A percentile compares a stretch with the other conserved stretches of the same genome.
Conservation (phyloP, 92 coral and sea anemone genomes). For the Chrysogorgia sp. region DNA sequence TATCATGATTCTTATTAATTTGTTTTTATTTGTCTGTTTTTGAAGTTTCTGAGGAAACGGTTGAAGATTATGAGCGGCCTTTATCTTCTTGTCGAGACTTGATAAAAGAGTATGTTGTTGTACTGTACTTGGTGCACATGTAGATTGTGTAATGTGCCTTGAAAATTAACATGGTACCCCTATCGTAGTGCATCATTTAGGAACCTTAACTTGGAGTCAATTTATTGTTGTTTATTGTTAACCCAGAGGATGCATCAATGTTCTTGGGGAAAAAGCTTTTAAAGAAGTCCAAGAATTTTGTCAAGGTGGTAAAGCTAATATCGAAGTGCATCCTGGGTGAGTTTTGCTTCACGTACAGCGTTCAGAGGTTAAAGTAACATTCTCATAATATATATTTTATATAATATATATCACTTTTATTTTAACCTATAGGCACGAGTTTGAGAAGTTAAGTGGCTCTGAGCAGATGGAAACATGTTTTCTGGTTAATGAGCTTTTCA, state of each 20-base stretch:
- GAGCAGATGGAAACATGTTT: constrained; percentile 88
- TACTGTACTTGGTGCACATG: background rate
- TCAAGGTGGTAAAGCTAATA: constrained; percentile 47
- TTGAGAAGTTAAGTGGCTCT: constrained; percentile 81
- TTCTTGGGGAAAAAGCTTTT: constrained; percentile 81
- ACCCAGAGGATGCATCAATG: constrained; percentile 76
- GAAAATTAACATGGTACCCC: too few relatives aligned
- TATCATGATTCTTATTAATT: too few relatives aligned
- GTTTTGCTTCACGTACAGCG: background rate
- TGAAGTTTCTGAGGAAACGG: constrained; percentile 63
- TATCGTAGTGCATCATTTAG: too few relatives aligned
- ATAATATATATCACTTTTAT: background rate
- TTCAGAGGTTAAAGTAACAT: background rate
- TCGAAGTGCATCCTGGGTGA: constrained; percentile 35
- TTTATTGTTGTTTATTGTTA: background rate
- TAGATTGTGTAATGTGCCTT: background rate
- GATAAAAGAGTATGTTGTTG: constrained; percentile 70
- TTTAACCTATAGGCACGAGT: constrained; percentile 66
- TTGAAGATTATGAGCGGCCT: constrained; percentile 68
- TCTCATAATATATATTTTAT: background rate
- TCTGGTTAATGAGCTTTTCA: constrained; percentile 83
- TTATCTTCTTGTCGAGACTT: constrained; percentile 68
- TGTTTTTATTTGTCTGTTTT: background rate
- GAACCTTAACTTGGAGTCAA: background rate
- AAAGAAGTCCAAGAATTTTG: constrained; percentile 73